Evolutionary conservation across 2,888 invertebrate species (phyloP), one percentile per base, ranked within the genome.

Genomic region (Nymphalis urticae): DNA sequence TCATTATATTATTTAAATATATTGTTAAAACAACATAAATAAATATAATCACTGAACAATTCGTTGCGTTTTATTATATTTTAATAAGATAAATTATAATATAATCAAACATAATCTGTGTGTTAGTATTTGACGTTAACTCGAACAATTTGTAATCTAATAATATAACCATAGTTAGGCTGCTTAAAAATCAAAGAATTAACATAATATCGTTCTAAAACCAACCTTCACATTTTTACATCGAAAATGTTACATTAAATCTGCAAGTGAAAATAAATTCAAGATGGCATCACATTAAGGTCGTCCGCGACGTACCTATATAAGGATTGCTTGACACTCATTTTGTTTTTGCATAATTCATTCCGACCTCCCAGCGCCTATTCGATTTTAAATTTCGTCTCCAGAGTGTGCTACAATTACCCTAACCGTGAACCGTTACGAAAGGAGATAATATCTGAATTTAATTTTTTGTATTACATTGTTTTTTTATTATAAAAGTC

Each of bases 301-400:
- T 64, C 72, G 72, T 69, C 53, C 67, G 66, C 73, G 50, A 67
- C 72, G 73, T 72, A 68, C 68, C 70, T 69, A 69, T 70, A 71
- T 69, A 71, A 69, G 71, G 73, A 69, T 73, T 72, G 70, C 73
- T 75, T 71, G 74, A 73, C 74, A 75, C 71, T 73, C 73, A 75
- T 75, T 75, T 73, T 73, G 71, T 72, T 73, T 73, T 75, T 75
- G 73, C 75, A 75, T 75, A 75, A 75, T 75, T 73, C 73, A 75
- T 75, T 75, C 62, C 64, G 71, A 68, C 69, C 74, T 72, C 71
- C 68, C 67, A 64, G 58, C 71, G 72, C 68, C 73, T 71, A 73
- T 69, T 73, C 70, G 67, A 72, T 75, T 69, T 72, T 69, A 64
- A 71, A 68, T 72, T 70, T 71, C 64, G 68, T 72, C 74, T 73